Evolutionary conservation across 2,888 invertebrate genomes (phyloP).

Genomic region (Euzetes globulus): DNA sequence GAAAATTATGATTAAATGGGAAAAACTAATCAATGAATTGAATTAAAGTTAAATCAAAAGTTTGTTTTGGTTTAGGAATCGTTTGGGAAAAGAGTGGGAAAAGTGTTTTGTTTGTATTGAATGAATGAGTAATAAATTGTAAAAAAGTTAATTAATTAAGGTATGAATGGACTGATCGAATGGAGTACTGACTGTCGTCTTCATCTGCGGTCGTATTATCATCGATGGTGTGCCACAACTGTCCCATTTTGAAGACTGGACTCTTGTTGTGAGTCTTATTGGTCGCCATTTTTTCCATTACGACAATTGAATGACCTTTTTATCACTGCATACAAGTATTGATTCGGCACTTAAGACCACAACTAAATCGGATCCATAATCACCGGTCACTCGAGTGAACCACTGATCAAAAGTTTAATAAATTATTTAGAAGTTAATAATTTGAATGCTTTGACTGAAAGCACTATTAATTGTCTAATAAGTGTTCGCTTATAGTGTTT

Average conservation of each 20-base stretch:
- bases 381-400: background rate
- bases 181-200: background rate
- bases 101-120: background rate
- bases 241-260: background rate
- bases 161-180: background rate
- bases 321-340: background rate
- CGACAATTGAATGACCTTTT: constrained; percentile 12
- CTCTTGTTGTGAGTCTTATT: background rate
- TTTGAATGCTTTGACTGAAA: background rate
- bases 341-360: background rate
- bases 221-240: background rate
- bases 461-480: background rate
- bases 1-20: background rate
- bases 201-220: background rate
- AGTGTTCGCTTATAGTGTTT: background rate
- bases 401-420: background rate
- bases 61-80: constrained; percentile 4
- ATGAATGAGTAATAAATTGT: background rate
- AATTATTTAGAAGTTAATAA: background rate
- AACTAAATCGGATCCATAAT: background rate
- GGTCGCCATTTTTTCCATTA: constrained; percentile 2
- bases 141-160: background rate
- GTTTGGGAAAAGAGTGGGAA: background rate
- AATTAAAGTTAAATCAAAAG: background rate
- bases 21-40: background rate